These are phyloP conservation scores for Elachura formosa DNA, from an alignment of 2,113 vertebrate genomes.

Conservation along the genomic window DNA sequence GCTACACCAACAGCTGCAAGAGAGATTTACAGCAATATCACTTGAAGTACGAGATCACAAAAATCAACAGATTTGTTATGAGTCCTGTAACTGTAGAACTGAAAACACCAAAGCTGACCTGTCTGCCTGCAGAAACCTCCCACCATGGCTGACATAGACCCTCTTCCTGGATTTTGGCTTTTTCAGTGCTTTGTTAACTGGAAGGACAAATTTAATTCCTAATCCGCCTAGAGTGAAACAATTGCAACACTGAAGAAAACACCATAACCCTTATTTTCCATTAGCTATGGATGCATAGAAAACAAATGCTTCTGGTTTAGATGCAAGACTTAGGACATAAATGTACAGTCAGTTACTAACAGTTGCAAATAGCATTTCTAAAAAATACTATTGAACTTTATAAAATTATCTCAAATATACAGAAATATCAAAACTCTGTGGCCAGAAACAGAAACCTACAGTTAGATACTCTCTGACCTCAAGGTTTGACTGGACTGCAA, in stretches of 20 bases:
- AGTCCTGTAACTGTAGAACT: not conserved
- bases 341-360: not conserved
- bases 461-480: not conserved
- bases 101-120: not conserved
- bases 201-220: not conserved
- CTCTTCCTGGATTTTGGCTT: not conserved
- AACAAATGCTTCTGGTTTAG: not conserved
- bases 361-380: not conserved
- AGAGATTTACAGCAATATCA: not conserved
- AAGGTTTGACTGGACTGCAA: not conserved
- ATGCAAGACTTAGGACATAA: not conserved
- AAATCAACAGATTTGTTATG: not conserved
- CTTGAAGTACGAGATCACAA: not conserved
- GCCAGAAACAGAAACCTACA: not conserved
- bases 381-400: not conserved
- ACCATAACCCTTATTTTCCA: not conserved
- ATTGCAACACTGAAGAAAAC: not conserved
- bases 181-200: not conserved
- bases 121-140: not conserved
- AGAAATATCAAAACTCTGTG: not conserved
- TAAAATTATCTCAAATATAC: not conserved
- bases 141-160: not conserved
- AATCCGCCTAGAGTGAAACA: not conserved
- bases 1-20: not conserved
- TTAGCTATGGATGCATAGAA: not conserved